A percentile compares a stretch with the other conserved stretches of the same genome.
These are phyloP conservation scores for Episyrphus balteatus DNA, from an alignment of 1,140 invertebrate species.

Conservation along the genomic window DNA sequence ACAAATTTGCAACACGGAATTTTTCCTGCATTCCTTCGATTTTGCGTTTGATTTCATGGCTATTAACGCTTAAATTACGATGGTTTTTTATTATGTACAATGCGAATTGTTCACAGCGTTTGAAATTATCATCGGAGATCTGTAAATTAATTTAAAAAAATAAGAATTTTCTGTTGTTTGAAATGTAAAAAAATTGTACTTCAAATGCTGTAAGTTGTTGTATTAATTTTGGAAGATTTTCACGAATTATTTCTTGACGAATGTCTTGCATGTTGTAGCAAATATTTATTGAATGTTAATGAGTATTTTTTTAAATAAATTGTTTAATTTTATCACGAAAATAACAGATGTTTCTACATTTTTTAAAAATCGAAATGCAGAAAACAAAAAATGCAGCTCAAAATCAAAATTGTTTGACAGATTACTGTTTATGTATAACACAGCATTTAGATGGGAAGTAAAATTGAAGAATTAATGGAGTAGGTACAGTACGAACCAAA, in stretches of 20 bases:
- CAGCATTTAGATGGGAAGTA: no score
- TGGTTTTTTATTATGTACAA: slow-evolving; percentile 14
- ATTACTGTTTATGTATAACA: no score
- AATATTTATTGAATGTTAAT: no score
- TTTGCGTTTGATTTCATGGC: slow-evolving; percentile 14
- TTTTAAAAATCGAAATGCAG: no score
- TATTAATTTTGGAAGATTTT: slow-evolving; percentile 16
- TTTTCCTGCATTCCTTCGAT: slow-evolving; percentile 20
- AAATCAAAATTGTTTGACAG: no score
- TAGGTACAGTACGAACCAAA: no score
- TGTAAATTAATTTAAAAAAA: neutral
- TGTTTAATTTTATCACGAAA: no score
- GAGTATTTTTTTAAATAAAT: no score
- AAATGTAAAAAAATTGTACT: slow-evolving; percentile 8
- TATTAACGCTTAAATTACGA: slow-evolving; percentile 14
- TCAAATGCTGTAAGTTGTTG: slow-evolving; percentile 11
- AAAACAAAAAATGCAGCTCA: no score
- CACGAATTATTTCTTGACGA: slow-evolving; percentile 7
- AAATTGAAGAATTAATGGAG: no score
- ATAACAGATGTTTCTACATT: no score
- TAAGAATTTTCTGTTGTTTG: neutral
- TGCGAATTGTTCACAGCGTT: slow-evolving; percentile 10
- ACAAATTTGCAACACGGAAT: slow-evolving; percentile 18
- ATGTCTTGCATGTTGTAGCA: neutral
- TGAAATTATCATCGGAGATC: slow-evolving; percentile 9